These are phyloP conservation scores for Colinus virginianus DNA, from an alignment of 2,113 vertebrate genomes.

Conservation along the genomic window DNA sequence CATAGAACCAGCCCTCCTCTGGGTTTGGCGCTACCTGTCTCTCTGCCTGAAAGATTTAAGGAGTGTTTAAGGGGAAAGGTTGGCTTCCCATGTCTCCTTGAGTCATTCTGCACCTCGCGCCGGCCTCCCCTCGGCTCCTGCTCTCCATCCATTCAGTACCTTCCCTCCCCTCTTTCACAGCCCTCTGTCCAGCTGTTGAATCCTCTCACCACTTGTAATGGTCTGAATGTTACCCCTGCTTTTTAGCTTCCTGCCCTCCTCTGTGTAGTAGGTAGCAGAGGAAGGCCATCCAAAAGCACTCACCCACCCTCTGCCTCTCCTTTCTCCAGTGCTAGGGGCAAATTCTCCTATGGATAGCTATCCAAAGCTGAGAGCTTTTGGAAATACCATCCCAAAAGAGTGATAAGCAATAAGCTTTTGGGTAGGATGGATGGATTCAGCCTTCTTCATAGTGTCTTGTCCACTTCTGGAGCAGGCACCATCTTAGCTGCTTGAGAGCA, in stretches of 20 bases:
- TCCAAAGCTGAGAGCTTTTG: neutral
- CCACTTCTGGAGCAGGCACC: neutral
- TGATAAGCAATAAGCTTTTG: neutral
- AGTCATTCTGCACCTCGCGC: conserved; percentile 58
- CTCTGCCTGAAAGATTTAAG: conserved; percentile 74
- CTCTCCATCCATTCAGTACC: conserved; percentile 55
- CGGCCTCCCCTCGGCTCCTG: conserved; percentile 53
- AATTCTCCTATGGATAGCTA: neutral
- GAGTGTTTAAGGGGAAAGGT: conserved; percentile 76
- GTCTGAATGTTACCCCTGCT: conserved; percentile 43
- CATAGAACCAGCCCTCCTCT: conserved; percentile 73
- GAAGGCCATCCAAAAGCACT: neutral
- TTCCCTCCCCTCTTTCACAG: conserved; percentile 58
- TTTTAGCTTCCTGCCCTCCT: conserved; percentile 2
- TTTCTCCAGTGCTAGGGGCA: neutral
- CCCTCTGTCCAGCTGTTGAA: conserved; percentile 22
- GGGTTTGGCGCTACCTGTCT: conserved; percentile 74
- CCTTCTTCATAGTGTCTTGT: neutral
- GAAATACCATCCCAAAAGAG: neutral
- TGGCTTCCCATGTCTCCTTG: conserved; percentile 73
- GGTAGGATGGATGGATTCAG: neutral
- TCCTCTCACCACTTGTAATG: conserved; percentile 30
- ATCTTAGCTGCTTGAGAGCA: neutral
- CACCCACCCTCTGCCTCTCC: neutral
- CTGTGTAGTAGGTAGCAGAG: neutral